phyloP scores from a whole-genome alignment of 2,113 vertebrate genomes.

The Myocastor coypus region DNA sequence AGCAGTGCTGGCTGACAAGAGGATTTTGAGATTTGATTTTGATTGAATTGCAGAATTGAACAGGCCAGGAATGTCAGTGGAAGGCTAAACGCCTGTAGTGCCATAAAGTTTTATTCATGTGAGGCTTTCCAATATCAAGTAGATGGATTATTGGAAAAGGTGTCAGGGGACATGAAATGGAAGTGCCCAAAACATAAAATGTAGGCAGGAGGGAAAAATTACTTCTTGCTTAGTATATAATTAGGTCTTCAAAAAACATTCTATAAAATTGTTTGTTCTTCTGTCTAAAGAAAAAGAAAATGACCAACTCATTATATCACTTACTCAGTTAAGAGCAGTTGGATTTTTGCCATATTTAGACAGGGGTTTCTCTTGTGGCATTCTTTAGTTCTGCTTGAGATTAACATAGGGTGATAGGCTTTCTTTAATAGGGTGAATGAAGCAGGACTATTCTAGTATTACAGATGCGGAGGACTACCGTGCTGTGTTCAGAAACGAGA shows the following conservation, averaged over 20 bases:
- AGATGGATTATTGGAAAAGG: constrained; percentile 91
- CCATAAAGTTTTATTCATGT: constrained; percentile 92
- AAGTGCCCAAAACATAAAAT: constrained; percentile 87
- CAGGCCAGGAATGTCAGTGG: constrained; percentile 91
- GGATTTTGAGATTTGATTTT: constrained; percentile 93
- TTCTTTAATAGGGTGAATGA: background rate
- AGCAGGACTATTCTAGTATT: constrained; percentile 65
- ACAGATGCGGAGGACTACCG: constrained; percentile 76
- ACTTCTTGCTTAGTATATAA: constrained; percentile 86
- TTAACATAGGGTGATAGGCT: constrained; percentile 24
- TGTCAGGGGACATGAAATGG: constrained; percentile 89
- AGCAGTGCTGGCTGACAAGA: constrained; percentile 91
- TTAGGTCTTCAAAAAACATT: constrained; percentile 80
- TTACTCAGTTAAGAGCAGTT: constrained; percentile 24
- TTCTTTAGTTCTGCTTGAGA: constrained; percentile 58
- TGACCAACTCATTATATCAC: background rate
- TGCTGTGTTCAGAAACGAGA: constrained; percentile 75
- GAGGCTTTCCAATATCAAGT: constrained; percentile 92
- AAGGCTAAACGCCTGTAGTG: constrained; percentile 91
- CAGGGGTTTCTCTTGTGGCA: background rate
- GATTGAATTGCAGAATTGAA: constrained; percentile 93
- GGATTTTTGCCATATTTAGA: constrained; percentile 64
- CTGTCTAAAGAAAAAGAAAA: constrained; percentile 63
- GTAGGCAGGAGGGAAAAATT: constrained; percentile 85
- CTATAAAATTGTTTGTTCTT: constrained; percentile 82